These are phyloP conservation scores for Lacanobia oleracea DNA, from an alignment of 2,888 invertebrate species.

Conservation along the genomic window DNA sequence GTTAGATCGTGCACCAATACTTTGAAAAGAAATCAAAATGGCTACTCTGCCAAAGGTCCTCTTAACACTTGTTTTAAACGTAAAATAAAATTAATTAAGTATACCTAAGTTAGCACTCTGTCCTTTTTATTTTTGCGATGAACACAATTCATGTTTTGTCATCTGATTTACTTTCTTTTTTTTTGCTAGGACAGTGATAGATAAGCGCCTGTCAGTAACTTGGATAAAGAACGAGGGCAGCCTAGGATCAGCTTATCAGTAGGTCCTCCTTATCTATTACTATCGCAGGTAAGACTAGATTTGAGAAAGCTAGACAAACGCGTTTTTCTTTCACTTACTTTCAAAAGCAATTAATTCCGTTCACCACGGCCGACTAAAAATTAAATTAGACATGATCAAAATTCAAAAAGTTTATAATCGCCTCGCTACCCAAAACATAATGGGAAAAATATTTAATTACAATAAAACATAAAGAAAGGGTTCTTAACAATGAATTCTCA, in stretches of 20 bases:
- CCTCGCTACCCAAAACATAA: conserved; percentile 39
- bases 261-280: neutral
- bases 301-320: neutral
- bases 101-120: no score
- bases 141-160: no score
- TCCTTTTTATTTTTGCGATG: no score
- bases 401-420: conserved; percentile 52
- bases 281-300: neutral
- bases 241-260: neutral
- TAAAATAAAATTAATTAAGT: no score
- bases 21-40: no score
- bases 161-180: no score
- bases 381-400: conserved; percentile 39
- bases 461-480: conserved; percentile 61
- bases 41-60: no score
- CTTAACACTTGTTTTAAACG: no score
- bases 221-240: neutral
- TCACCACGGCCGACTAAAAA: conserved; percentile 20
- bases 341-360: conserved; percentile 15
- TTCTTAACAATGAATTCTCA: conserved; percentile 59
- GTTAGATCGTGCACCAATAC: no score
- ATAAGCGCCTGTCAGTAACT: neutral
- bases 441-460: conserved; percentile 63
- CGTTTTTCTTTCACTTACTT: neutral
- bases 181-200: neutral